These are phyloP conservation scores for Aspidiotus rigidus DNA, from an alignment of 2,888 invertebrate species.

Conservation along the genomic window DNA sequence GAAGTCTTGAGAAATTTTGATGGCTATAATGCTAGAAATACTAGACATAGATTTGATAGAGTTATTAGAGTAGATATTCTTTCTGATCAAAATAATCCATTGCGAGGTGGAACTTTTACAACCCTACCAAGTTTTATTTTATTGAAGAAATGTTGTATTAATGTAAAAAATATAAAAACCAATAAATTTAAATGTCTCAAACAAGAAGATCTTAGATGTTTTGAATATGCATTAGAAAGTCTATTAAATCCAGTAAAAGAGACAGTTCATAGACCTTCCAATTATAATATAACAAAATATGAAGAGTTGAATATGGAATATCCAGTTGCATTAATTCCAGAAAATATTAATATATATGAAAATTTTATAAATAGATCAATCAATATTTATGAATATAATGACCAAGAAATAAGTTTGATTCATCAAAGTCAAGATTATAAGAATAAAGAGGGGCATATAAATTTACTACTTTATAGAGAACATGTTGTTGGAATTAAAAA, in stretches of 20 bases:
- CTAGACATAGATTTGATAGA: slow-evolving; percentile 7
- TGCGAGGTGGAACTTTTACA: neutral
- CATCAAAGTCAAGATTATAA: too few relatives aligned
- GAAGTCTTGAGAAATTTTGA: too few relatives aligned
- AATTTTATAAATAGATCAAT: slow-evolving; percentile 5
- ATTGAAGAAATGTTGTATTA: too few relatives aligned
- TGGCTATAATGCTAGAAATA: slow-evolving; percentile 8
- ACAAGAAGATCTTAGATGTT: too few relatives aligned
- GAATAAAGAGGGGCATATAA: too few relatives aligned
- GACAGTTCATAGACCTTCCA: neutral
- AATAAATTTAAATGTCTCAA: too few relatives aligned
- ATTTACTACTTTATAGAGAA: too few relatives aligned
- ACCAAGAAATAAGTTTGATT: neutral
- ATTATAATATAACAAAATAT: slow-evolving; percentile 4
- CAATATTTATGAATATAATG: slow-evolving; percentile 8
- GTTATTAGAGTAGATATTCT: slow-evolving; percentile 6
- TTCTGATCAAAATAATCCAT: slow-evolving; percentile 9
- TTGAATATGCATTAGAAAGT: too few relatives aligned
- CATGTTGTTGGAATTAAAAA: too few relatives aligned
- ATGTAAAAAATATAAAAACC: too few relatives aligned
- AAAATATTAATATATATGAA: slow-evolving; percentile 5
- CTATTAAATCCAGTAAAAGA: neutral
- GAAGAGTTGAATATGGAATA: too few relatives aligned
- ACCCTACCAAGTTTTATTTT: neutral
- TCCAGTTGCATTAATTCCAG: slow-evolving; percentile 3